Percentiles rank a stretch among this genome's conserved stretches.
phyloP scores from a whole-genome alignment of 1,140 invertebrate species.

The Proctacanthus coquilletti region DNA sequence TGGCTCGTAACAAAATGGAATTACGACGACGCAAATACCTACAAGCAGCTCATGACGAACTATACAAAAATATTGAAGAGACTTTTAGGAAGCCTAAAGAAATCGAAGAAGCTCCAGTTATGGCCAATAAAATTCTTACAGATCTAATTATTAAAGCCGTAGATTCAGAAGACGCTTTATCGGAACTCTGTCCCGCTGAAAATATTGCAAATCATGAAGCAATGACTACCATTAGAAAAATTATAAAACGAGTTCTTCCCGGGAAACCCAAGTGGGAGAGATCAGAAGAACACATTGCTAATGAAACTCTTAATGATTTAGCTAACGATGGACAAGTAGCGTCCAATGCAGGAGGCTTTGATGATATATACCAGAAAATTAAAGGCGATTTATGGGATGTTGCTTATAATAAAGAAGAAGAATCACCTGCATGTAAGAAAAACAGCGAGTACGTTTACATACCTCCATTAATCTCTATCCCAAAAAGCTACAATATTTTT shows the following conservation, averaged over 20 bases:
- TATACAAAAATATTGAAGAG: slow-evolving; percentile 10
- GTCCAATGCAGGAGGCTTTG: too few relatives aligned
- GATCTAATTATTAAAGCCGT: neutral
- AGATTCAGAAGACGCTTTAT: neutral
- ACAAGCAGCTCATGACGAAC: slow-evolving; percentile 9
- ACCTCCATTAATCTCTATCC: too few relatives aligned
- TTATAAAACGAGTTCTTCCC: slow-evolving; percentile 17
- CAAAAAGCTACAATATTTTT: too few relatives aligned
- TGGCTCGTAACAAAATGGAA: slow-evolving; percentile 21
- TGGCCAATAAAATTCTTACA: neutral
- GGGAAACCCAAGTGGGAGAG: slow-evolving; percentile 18
- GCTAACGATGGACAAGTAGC: too few relatives aligned
- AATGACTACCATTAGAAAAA: slow-evolving; percentile 15
- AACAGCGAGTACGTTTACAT: too few relatives aligned
- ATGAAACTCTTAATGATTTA: slow-evolving; percentile 11
- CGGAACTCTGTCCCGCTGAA: neutral
- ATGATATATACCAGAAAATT: too few relatives aligned
- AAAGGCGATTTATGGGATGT: too few relatives aligned
- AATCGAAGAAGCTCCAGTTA: neutral
- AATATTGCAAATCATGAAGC: slow-evolving; percentile 9
- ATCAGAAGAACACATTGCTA: slow-evolving; percentile 12
- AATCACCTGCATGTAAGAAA: too few relatives aligned
- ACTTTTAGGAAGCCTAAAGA: neutral
- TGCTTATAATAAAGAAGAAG: too few relatives aligned
- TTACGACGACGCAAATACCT: slow-evolving; percentile 15